These are phyloP conservation scores for Pseudococcus jackbeardsleyi DNA, from an alignment of 2,888 invertebrate species.

Conservation along the genomic window DNA sequence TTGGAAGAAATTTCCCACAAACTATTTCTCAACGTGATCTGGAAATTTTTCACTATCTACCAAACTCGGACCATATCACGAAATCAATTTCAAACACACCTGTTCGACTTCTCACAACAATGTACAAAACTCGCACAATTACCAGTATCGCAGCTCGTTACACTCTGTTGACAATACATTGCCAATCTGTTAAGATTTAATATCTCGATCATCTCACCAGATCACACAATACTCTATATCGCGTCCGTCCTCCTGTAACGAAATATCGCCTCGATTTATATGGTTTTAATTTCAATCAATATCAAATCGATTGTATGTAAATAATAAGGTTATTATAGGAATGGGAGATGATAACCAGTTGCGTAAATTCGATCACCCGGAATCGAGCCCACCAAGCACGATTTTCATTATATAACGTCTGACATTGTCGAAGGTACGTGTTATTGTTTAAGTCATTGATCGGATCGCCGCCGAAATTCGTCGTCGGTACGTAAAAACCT, in stretches of 20 bases:
- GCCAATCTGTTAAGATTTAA: neutral
- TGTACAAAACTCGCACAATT: neutral
- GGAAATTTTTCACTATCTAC: too few relatives aligned
- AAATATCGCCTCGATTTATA: neutral
- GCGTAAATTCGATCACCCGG: slow-evolving; percentile 50
- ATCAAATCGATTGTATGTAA: slow-evolving; percentile 51
- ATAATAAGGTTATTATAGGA: slow-evolving; percentile 31
- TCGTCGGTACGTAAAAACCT: neutral
- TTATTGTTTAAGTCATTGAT: slow-evolving; percentile 18
- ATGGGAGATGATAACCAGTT: slow-evolving; percentile 38
- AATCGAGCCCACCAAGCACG: slow-evolving; percentile 42
- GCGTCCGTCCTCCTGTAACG: neutral
- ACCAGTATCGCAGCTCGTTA: neutral
- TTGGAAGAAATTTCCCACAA: too few relatives aligned
- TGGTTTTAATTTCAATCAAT: slow-evolving; percentile 43
- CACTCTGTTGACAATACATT: neutral
- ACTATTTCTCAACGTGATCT: too few relatives aligned
- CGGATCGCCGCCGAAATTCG: neutral
- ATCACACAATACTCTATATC: neutral
- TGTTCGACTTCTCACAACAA: too few relatives aligned
- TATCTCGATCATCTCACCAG: neutral
- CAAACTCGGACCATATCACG: too few relatives aligned
- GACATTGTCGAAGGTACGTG: slow-evolving; percentile 19
- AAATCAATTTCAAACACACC: too few relatives aligned
- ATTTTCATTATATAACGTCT: slow-evolving; percentile 14